phyloP scores from a whole-genome alignment of 2,888 invertebrate genomes.

The Eilema sororculum region DNA sequence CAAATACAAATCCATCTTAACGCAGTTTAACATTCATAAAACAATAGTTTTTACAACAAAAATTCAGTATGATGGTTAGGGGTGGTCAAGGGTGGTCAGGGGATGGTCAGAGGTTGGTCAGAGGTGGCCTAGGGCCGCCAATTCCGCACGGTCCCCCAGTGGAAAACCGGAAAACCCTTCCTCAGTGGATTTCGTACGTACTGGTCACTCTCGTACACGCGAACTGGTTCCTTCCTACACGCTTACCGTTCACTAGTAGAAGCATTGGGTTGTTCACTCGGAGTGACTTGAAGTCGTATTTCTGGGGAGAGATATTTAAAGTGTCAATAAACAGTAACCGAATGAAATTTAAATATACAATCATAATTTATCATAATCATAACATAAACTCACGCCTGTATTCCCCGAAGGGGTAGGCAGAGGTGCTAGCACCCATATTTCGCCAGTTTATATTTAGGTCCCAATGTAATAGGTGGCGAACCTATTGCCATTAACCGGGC shows the following conservation, averaged over 20 bases:
- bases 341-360: too few species aligned
- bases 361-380: too few species aligned
- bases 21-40: too few species aligned
- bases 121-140: not conserved
- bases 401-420: too few species aligned
- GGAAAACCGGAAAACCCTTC: not conserved
- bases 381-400: too few species aligned
- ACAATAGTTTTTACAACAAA: too few species aligned
- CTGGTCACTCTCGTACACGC: constrained; percentile 89
- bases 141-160: not conserved
- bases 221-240: constrained; percentile 89
- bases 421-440: too few species aligned
- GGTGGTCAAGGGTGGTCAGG: not conserved
- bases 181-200: constrained; percentile 87
- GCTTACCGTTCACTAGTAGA: constrained; percentile 92
- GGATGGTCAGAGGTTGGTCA: not conserved
- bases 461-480: too few species aligned
- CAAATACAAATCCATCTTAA: too few species aligned
- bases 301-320: constrained; percentile 77
- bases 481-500: too few species aligned
- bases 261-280: constrained; percentile 92
- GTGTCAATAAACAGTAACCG: too few species aligned
- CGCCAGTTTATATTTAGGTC: too few species aligned
- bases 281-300: constrained; percentile 90
- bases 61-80: not conserved